Percentiles rank a stretch among this genome's conserved stretches.
These are phyloP conservation scores for Drosophila maculinotata DNA, from an alignment of 2,888 invertebrate species.

Conservation along the genomic window DNA sequence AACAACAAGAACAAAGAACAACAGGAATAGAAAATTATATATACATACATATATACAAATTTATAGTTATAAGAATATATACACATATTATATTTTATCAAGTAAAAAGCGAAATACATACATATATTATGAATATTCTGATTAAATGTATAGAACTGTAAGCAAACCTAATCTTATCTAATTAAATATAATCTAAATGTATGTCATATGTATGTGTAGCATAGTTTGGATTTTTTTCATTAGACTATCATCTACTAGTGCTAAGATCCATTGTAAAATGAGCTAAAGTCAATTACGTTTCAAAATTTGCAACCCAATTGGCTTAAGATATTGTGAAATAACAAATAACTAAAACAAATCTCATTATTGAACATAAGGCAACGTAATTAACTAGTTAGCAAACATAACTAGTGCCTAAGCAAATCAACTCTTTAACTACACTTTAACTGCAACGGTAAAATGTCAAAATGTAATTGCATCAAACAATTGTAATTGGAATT, in stretches of 20 bases:
- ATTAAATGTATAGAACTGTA: constrained; percentile 17
- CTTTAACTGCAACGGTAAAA: constrained; percentile 7
- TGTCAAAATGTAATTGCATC: not conserved
- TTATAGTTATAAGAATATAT: constrained; percentile 20
- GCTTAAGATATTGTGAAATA: constrained; percentile 13
- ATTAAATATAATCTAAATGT: constrained; percentile 1
- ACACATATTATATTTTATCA: constrained; percentile 27
- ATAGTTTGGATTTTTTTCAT: constrained; percentile 31
- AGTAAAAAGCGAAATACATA: constrained; percentile 10
- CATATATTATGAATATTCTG: constrained; percentile 18
- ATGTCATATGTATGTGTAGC: constrained; percentile 11
- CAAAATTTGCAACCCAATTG: constrained; percentile 33
- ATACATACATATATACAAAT: constrained; percentile 23
- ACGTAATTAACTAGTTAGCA: constrained; percentile 30
- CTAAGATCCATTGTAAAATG: constrained; percentile 36
- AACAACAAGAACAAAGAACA: constrained; percentile 33
- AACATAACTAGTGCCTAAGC: constrained; percentile 15
- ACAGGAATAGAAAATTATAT: constrained; percentile 25
- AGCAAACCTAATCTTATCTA: constrained; percentile 5
- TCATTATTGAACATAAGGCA: constrained; percentile 35
- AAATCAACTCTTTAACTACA: constrained; percentile 11
- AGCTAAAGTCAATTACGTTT: constrained; percentile 60
- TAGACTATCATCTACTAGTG: constrained; percentile 27
- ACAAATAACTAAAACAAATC: constrained; percentile 28
- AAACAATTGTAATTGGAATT: constrained; percentile 2